Conservation (phyloP, 2,888 invertebrate species). For the Leptura quadrifasciata region DNA sequence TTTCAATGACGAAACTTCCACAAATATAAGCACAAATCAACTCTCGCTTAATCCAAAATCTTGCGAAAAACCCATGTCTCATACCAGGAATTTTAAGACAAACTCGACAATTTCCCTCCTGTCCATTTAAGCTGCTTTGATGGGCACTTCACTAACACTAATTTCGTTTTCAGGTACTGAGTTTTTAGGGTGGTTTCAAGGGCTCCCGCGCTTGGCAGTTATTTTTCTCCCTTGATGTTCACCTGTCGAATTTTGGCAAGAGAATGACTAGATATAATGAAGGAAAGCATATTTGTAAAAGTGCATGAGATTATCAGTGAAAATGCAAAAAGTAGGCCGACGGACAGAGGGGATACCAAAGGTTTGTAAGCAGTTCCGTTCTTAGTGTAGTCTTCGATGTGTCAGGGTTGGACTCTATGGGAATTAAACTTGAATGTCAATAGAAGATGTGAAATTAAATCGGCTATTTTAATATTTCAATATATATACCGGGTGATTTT, state of each 20-base stretch:
- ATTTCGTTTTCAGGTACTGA: not conserved
- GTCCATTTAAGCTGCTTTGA: conserved; percentile 57
- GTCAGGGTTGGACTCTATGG: conserved; percentile 3
- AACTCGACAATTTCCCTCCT: conserved; percentile 60
- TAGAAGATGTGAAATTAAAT: too few relatives aligned
- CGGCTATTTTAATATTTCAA: too few relatives aligned
- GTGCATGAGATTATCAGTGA: conserved; percentile 52
- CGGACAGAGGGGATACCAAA: conserved; percentile 21
- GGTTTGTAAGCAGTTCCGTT: conserved; percentile 37
- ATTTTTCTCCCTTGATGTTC: conserved; percentile 29
- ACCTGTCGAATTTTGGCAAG: conserved; percentile 43
- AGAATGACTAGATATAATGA: conserved; percentile 45
- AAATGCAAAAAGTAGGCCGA: conserved; percentile 55
- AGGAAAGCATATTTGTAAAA: conserved; percentile 62
- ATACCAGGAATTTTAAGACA: conserved; percentile 57
- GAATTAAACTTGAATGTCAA: too few relatives aligned
- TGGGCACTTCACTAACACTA: conserved; percentile 35
- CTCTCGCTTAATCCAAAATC: not conserved
- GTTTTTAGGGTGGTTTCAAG: not conserved
- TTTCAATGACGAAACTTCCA: not conserved
- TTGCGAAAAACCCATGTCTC: conserved; percentile 22
- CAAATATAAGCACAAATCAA: conserved; percentile 13
- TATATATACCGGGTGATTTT: too few relatives aligned
- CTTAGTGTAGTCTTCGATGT: not conserved
- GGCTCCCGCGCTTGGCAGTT: not conserved